Evolutionary conservation across 2,888 invertebrate species (phyloP), one percentile per base, ranked within the genome.

Genomic region (Conops quadrifasciatus): DNA sequence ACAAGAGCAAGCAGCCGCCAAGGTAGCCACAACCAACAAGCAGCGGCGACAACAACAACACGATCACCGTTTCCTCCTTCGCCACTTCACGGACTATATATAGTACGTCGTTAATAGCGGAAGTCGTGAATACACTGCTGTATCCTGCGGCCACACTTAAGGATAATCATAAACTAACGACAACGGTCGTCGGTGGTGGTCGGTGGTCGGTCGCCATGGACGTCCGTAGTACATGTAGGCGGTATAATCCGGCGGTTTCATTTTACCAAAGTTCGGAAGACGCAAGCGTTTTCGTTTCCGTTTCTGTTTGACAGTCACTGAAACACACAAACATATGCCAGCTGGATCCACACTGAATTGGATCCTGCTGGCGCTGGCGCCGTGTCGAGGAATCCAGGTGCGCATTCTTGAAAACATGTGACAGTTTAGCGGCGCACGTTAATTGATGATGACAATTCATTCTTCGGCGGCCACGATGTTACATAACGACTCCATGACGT

Each of bases 381-480:
- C 16, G 28, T 7, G 21, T 3, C 9, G 24, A 28, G 24, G n/a
- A 24, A 21, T 24, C 24, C 56, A 56, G 58, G 15, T 58, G 58
- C 58, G 58, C 26, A 16, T 13, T 26, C 15, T 24, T 28, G 26
- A 45, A 24, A 53, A 49, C 24, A 45, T 62, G 62, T 51, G 62
- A 68, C 68, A 67, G 67, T 47, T 67, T 67, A 67, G 67, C 59
- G 26, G 70, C 70, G 56, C 26, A 47, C 71, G 30, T 75, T 73
- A 75, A 73, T 73, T 76, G 74, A 76, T 76, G 77, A 76, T 74
- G 75, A 75, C 76, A 77, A 77, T 75, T 75, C 67, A 70, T 71
- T 69, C 60, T 60, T 66, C 49, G 26, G 30, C 24, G 60, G 65
- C 59, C 67, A 28, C 19, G 60, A 51, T n/a, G 26, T 28, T 56